Evolutionary conservation across 1,140 invertebrate genomes (phyloP).

Genomic region (Pemphigus obesinymphae): DNA sequence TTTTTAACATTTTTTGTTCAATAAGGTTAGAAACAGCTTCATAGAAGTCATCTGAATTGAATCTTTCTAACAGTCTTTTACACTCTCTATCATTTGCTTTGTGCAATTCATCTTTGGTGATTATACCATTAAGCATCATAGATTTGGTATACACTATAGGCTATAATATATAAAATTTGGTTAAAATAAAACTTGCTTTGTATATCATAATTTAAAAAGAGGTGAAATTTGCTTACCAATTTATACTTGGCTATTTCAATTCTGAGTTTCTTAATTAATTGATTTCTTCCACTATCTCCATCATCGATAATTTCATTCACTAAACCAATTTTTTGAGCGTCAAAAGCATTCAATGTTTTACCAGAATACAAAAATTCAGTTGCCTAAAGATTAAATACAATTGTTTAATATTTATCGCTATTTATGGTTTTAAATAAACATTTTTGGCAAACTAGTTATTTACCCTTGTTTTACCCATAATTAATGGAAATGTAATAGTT

Average conservation of each 20-base stretch:
- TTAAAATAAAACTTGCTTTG: not conserved
- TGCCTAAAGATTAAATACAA: constrained; percentile 1
- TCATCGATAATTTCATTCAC: constrained; percentile 65
- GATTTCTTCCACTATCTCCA: not conserved
- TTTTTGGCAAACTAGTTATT: constrained; percentile 27
- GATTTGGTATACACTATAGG: constrained; percentile 22
- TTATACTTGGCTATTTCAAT: constrained; percentile 5
- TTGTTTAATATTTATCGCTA: not conserved
- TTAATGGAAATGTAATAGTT: constrained; percentile 71
- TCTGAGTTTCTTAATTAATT: constrained; percentile 13
- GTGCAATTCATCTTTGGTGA: constrained; percentile 11
- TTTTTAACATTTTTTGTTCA: constrained; percentile 16
- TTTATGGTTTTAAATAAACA: not conserved
- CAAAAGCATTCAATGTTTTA: constrained; percentile 68
- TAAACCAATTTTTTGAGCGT: constrained; percentile 68
- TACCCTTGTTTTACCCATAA: constrained; percentile 75
- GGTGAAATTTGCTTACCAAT: not conserved
- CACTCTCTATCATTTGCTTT: constrained; percentile 29
- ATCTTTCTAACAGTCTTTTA: constrained; percentile 35
- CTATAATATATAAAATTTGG: constrained; percentile 25
- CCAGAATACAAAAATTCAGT: constrained; percentile 56
- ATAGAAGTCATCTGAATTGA: constrained; percentile 12
- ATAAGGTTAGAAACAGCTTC: not conserved
- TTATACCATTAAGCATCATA: not conserved
- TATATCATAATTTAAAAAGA: not conserved